Percentiles rank a stretch among this genome's conserved stretches.
These are phyloP conservation scores for Halictus quadricinctus DNA, from an alignment of 2,888 invertebrate genomes.

Conservation along the genomic window DNA sequence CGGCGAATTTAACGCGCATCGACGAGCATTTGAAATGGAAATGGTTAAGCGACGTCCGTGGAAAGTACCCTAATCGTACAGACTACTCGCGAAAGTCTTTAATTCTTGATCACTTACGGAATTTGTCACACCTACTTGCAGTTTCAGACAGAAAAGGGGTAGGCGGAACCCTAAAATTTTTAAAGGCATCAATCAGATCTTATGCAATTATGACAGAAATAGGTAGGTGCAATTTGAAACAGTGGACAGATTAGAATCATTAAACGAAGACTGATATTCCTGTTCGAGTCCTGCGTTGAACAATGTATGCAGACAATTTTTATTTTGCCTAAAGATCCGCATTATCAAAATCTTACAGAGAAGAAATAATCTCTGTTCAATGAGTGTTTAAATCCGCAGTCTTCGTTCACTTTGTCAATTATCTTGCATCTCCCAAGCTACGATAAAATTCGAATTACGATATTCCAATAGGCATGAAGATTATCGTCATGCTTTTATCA, in stretches of 20 bases:
- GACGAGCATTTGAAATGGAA: constrained; percentile 46
- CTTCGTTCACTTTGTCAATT: not conserved
- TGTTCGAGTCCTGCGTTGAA: no score
- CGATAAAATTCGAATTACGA: not conserved
- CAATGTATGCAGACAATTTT: no score
- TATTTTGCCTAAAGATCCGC: no score
- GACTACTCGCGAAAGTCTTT: not conserved
- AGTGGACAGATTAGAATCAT: no score
- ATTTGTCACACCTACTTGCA: not conserved
- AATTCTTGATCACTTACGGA: not conserved
- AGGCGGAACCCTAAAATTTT: not conserved
- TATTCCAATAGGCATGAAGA: not conserved
- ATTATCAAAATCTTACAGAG: no score
- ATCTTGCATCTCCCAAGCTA: not conserved
- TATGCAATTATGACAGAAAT: no score
- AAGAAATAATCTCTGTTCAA: no score
- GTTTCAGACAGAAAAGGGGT: not conserved
- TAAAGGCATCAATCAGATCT: no score
- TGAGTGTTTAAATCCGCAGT: no score
- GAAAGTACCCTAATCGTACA: no score
- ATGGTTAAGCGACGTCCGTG: constrained; percentile 14
- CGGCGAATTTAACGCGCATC: constrained; percentile 31
- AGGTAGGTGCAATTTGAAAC: no score
- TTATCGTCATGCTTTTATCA: not conserved
- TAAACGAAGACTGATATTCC: no score